Base-by-base conservation (phyloP, 2,113 vertebrate species). In the Chaenocephalus aceratus region DNA sequence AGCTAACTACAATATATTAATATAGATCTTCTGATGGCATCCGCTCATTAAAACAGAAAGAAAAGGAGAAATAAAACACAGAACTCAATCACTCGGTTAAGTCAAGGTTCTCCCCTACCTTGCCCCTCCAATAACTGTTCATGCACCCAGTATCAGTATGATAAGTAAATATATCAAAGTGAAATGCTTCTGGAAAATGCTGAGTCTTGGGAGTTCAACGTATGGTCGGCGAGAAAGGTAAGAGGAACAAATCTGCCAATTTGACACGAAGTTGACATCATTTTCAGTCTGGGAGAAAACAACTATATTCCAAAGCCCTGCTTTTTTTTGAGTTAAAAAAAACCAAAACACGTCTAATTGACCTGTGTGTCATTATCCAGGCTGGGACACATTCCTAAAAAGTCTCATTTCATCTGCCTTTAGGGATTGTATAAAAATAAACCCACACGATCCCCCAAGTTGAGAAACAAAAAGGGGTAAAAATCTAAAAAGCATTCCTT, bases 1-100 rank as follows among this genome's bases (percentile, higher is more conserved):
- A 96, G 95, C 96, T 96, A 96, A 96, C 92, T 94, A 96, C 94
- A 96, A 96, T 96, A 96, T 96, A 96, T 97, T 97, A 94, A 93
- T 96, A 96, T 96, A 96, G 95, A 96, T 96, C 93, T 93, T 95
- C 93, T 95, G 93, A 94, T 91, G 86, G 94, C 94, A 95, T 94
- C 96, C 93, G 86, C 91, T 94, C 52, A 90, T 90, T 93, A 93
- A 95, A 93, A 94, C 88, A 90, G 80, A 83, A 76, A 83, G 13
- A 77, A 57, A 66, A 64, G 54, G 61, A 74, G 86, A 80, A 88
- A 75, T 69, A 70, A 87, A 77, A 82, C 59, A 84, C 64, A 88
- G 62, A 87, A 88, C 73, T 89, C 89, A 94, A 90, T 93, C 93
- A 93, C 92, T 80, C 92, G 72, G 76, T 90, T 92, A 92, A 80